Evolutionary conservation across 2,113 vertebrate genomes (phyloP), one percentile per base, ranked within the genome.

Genomic region (Oreocharis arfaki): DNA sequence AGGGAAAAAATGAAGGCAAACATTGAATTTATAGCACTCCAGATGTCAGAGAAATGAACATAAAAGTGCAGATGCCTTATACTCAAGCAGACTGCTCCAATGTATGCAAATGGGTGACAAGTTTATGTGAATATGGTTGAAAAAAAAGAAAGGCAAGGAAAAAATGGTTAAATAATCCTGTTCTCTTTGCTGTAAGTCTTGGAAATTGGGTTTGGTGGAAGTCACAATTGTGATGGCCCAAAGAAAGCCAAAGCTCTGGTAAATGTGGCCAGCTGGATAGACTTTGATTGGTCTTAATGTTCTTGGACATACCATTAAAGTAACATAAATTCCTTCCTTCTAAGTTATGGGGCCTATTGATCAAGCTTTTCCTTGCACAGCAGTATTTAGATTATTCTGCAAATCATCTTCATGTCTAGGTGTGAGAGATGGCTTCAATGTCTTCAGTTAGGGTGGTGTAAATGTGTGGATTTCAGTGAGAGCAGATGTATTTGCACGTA

Each of bases 1-100:
- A 67, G 81, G 52, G 9, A 16, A 69, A 59, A 84, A 94, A 84
- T 42, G 59, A 96, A 96, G 78, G 88, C 78, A 92, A 96, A 71
- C 37, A 49, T 85, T 96, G 96, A 94, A 97, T 97, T 97, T 96
- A 95, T 90, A 61, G 81, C 79, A 67, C 87, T 96, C 96, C 97
- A 98, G 97, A 97, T 98, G 96, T 91, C 84, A 89, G 92, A 83
- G 91, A 95, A 96, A 93, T 85, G 84, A 95, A 95, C 61, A 67
- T 96, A 95, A 95, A 96, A 93, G 75, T 96, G 90, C 97, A 98
- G 96, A 97, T 97, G 97, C 94, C 91, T 89, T 60, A 68, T 89
- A 96, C 77, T 70, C 69, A 89, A 87, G 67, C 95, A 94, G 53
- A 61, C 70, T 86, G 90, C 78, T 96, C 93, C 89, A 84, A 97